phyloP scores from a whole-genome alignment of 2,113 vertebrate genomes.

The cattle (Bos taurus) region ARS-UCD2.0 NC_037356.1:30406001-30406500 shows the following conservation, averaged over 20 bases:
- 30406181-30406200: neutral
- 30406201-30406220: neutral
- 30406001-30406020: neutral
- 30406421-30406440: neutral
- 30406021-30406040: neutral
- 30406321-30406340: neutral
- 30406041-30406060: neutral
- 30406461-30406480: neutral
- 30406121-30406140: neutral
- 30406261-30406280: neutral
- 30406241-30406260: neutral
- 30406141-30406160: neutral
- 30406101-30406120: neutral
- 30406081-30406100: neutral
- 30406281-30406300: neutral
- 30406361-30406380: slow-evolving; percentile 23
- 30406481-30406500: neutral
- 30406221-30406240: neutral
- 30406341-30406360: slow-evolving; percentile 1
- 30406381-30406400: slow-evolving; percentile 35
- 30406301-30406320: neutral
- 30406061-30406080: neutral
- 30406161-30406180: neutral
- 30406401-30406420: slow-evolving; percentile 25
- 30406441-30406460: neutral